Percentiles rank a stretch among this genome's conserved stretches.
Evolutionary conservation across 2,797 vertebrate genomes (phyloP).

Genomic region (Poeciliopsis turneri): DNA sequence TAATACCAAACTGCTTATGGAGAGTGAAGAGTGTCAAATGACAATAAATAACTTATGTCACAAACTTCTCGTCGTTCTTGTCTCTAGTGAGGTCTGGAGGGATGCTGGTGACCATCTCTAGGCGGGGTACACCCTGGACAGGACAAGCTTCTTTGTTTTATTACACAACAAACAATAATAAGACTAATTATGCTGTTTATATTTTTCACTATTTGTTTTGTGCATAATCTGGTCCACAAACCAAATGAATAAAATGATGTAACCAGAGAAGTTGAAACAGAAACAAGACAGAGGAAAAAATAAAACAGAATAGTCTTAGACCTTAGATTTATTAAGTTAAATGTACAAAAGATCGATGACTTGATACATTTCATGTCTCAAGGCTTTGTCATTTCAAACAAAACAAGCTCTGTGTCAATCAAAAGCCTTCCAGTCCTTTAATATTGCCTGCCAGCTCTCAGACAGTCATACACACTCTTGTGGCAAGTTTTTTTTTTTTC

Average conservation of each 20-base stretch:
- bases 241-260: not conserved
- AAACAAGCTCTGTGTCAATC: slow-evolving; percentile 72
- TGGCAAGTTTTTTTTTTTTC: slow-evolving; percentile 7
- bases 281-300: not conserved
- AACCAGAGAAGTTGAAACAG: not conserved
- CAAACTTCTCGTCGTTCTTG: not conserved
- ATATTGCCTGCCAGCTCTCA: slow-evolving; percentile 61
- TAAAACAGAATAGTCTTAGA: slow-evolving; percentile 53
- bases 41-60: too few relatives aligned
- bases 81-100: too few relatives aligned
- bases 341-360: slow-evolving; percentile 82
- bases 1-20: too few relatives aligned
- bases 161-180: not conserved
- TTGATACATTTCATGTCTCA: slow-evolving; percentile 79
- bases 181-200: not conserved
- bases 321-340: slow-evolving; percentile 84
- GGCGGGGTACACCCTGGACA: too few relatives aligned
- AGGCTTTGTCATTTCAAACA: slow-evolving; percentile 82
- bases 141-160: not conserved
- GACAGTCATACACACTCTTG: slow-evolving; percentile 58
- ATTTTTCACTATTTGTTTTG: not conserved
- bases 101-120: too few relatives aligned
- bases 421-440: slow-evolving; percentile 74
- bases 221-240: not conserved
- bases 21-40: too few relatives aligned